Percentiles rank a stretch among this genome's conserved stretches.
Conservation (phyloP, 2,797 vertebrate species). For the Phataginus tricuspis region DNA sequence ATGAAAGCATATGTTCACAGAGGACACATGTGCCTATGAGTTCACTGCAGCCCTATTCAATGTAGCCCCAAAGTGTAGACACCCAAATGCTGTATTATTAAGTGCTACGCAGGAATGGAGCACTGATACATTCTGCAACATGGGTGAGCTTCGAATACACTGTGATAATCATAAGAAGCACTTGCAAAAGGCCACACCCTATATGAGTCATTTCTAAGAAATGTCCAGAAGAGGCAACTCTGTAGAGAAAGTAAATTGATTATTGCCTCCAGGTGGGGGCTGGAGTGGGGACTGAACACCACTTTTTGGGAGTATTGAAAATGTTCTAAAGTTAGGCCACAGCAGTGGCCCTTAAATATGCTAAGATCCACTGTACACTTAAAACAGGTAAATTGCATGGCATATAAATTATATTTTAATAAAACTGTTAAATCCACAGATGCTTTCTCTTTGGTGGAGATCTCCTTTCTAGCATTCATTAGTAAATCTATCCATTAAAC, state of each 20-base stretch:
- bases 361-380: not conserved
- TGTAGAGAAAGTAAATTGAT: not conserved
- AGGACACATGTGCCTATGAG: not conserved
- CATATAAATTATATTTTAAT: not conserved
- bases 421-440: not conserved
- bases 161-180: not conserved
- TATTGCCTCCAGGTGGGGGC: not conserved
- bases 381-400: not conserved
- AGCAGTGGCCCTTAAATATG: not conserved
- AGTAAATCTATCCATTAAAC: not conserved
- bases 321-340: not conserved
- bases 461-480: not conserved
- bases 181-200: not conserved
- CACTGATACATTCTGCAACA: not conserved
- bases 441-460: not conserved
- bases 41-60: not conserved
- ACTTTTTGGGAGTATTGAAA: not conserved
- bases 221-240: not conserved
- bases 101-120: not conserved
- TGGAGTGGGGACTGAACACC: not conserved
- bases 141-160: not conserved
- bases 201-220: not conserved
- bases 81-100: not conserved
- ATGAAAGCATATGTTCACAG: not conserved
- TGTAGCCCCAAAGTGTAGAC: not conserved